phyloP scores from a whole-genome alignment of 2,888 invertebrate species.

The Blera fallax region DNA sequence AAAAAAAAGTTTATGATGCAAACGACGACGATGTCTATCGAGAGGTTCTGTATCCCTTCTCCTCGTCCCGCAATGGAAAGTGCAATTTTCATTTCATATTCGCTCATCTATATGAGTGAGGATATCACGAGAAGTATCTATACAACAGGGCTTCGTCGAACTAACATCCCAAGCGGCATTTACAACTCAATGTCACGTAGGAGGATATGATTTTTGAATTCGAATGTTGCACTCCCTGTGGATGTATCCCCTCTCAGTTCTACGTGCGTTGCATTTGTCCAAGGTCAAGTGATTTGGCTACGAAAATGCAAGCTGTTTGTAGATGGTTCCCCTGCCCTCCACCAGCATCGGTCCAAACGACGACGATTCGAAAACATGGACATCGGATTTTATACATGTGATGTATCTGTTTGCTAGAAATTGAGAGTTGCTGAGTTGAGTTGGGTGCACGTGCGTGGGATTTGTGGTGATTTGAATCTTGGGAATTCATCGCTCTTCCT shows the following conservation, averaged over 20 bases:
- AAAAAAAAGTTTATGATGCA: not conserved
- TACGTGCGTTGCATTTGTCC: slow-evolving; percentile 56
- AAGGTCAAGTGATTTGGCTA: slow-evolving; percentile 69
- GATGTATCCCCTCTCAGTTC: not conserved
- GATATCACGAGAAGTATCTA: slow-evolving; percentile 49
- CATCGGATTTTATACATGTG: slow-evolving; percentile 45
- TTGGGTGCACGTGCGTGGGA: slow-evolving; percentile 68
- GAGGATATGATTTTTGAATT: slow-evolving; percentile 66
- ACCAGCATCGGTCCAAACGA: too few species aligned
- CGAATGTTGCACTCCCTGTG: slow-evolving; percentile 29
- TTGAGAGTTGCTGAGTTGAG: slow-evolving; percentile 63
- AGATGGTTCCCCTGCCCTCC: not conserved
- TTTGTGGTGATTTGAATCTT: slow-evolving; percentile 62
- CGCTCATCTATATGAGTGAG: slow-evolving; percentile 44
- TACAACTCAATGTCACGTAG: slow-evolving; percentile 71
- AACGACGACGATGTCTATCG: slow-evolving; percentile 11
- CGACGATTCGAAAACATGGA: slow-evolving; percentile 31
- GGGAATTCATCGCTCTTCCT: slow-evolving; percentile 41
- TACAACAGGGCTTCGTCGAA: not conserved
- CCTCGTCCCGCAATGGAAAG: slow-evolving; percentile 45
- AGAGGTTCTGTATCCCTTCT: not conserved
- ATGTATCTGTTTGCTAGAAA: slow-evolving; percentile 66
- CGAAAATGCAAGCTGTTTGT: slow-evolving; percentile 16
- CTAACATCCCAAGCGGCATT: slow-evolving; percentile 6
- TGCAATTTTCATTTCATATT: slow-evolving; percentile 72